Percentiles rank a stretch among this genome's conserved stretches.
phyloP scores from a whole-genome alignment of 2,113 vertebrate species.

The Ptyas mucosa region DNA sequence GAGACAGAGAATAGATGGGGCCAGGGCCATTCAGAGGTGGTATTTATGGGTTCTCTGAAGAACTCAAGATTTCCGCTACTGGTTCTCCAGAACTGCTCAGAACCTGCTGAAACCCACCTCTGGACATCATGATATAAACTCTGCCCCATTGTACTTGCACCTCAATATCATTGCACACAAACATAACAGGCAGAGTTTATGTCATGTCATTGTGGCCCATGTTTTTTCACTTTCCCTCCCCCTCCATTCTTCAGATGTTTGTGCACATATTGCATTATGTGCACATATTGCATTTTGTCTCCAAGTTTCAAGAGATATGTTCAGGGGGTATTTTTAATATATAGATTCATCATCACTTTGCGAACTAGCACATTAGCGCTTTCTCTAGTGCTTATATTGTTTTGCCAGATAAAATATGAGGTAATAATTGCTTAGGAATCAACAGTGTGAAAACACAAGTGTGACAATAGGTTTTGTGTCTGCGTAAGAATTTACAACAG shows the following conservation, averaged over 20 bases:
- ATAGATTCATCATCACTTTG: neutral
- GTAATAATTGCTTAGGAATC: neutral
- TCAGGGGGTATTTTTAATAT: neutral
- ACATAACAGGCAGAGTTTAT: neutral
- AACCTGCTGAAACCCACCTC: too few species aligned
- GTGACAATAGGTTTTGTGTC: neutral
- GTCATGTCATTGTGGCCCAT: neutral
- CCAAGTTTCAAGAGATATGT: neutral
- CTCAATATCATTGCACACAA: neutral
- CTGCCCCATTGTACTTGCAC: neutral
- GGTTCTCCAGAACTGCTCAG: too few species aligned
- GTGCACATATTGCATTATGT: neutral
- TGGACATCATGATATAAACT: neutral
- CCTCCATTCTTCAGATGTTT: neutral
- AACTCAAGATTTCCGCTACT: too few species aligned
- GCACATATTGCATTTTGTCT: neutral
- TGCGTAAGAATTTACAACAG: neutral
- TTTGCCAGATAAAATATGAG: neutral
- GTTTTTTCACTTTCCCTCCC: neutral
- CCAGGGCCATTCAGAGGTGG: too few species aligned
- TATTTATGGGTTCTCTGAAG: too few species aligned
- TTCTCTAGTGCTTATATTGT: neutral
- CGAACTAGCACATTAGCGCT: neutral
- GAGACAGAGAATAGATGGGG: too few species aligned
- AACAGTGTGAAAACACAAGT: neutral